Conservation (phyloP, 2,113 vertebrate genomes). For the Phocoena sinus region DNA sequence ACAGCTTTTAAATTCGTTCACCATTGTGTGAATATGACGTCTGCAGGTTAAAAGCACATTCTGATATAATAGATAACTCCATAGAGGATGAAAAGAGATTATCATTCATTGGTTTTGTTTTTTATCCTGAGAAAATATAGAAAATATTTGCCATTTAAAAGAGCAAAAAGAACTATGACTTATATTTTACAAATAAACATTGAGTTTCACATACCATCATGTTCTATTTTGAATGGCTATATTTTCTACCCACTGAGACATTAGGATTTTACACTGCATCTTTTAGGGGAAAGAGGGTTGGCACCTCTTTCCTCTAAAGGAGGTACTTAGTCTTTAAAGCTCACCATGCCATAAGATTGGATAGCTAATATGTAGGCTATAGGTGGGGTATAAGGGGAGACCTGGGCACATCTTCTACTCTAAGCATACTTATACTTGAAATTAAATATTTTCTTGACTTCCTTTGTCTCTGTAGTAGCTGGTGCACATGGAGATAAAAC, state of each 20-base stretch:
- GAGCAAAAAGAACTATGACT: not conserved
- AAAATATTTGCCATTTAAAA: not conserved
- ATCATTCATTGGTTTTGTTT: not conserved
- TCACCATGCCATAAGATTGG: not conserved
- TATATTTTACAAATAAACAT: not conserved
- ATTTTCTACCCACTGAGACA: not conserved
- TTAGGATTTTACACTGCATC: not conserved
- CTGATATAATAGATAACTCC: not conserved
- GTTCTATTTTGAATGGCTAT: not conserved
- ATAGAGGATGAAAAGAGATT: not conserved
- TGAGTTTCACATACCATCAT: not conserved
- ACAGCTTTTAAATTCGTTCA: not conserved
- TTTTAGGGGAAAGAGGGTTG: not conserved
- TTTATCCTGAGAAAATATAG: not conserved
- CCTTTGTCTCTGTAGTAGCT: not conserved
- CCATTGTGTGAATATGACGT: not conserved
- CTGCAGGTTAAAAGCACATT: not conserved
- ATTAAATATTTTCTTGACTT: not conserved
- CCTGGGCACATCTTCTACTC: not conserved
- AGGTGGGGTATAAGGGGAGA: not conserved
- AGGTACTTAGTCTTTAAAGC: not conserved
- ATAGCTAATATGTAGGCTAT: not conserved
- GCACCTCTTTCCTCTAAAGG: not conserved
- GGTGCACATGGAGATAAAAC: not conserved
- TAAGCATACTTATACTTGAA: not conserved